phyloP scores from a whole-genome alignment of 2,888 invertebrate species.

The Drosophila diplacantha region DNA sequence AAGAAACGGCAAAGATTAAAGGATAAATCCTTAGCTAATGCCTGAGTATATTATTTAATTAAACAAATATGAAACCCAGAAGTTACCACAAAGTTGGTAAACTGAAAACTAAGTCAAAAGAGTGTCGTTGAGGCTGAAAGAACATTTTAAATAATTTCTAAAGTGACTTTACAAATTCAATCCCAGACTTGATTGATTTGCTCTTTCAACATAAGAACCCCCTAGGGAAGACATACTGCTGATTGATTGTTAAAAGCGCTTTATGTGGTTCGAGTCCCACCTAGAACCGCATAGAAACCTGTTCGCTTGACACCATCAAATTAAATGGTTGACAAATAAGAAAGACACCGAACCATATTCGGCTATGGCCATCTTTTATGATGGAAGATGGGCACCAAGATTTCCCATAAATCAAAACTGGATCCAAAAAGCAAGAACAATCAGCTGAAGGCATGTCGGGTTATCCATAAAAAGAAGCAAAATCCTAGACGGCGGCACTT shows the following conservation, averaged over 20 bases:
- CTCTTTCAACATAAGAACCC: neutral
- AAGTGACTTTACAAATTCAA: neutral
- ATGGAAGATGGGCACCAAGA: slow-evolving; percentile 15
- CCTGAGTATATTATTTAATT: neutral
- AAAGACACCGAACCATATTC: slow-evolving; percentile 36
- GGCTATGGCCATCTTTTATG: slow-evolving; percentile 16
- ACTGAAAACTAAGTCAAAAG: neutral
- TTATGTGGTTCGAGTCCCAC: slow-evolving; percentile 11
- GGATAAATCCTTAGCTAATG: neutral
- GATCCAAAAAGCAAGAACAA: slow-evolving; percentile 21
- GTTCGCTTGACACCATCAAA: slow-evolving; percentile 41
- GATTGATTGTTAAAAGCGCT: slow-evolving; percentile 17
- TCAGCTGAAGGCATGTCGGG: slow-evolving; percentile 3
- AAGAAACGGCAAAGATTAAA: slow-evolving; percentile 1
- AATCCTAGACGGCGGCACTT: slow-evolving; percentile 56
- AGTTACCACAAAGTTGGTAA: neutral
- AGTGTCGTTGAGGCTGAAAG: neutral
- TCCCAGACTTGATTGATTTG: slow-evolving; percentile 19
- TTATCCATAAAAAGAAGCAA: slow-evolving; percentile 1
- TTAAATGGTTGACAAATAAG: slow-evolving; percentile 52
- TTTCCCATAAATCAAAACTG: slow-evolving; percentile 34
- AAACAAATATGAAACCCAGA: neutral
- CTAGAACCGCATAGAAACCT: slow-evolving; percentile 14
- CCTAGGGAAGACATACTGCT: neutral
- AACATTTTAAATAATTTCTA: neutral